phyloP scores from a whole-genome alignment of 2,888 invertebrate species.

The Ichneumon xanthorius region DNA sequence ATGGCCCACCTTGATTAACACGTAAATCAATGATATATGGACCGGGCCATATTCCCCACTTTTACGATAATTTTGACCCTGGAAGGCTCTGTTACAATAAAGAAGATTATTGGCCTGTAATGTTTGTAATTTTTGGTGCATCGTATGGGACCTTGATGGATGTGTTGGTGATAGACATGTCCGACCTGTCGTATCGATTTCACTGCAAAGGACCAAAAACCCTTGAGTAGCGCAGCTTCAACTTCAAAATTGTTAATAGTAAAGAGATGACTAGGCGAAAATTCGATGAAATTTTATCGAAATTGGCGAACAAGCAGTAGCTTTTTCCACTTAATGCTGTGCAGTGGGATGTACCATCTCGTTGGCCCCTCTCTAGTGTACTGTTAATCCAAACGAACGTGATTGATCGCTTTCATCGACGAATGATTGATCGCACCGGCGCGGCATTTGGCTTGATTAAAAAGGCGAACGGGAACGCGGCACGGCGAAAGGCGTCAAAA shows the following conservation, averaged over 20 bases:
- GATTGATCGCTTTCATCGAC: conserved; percentile 57
- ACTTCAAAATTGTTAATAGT: neutral
- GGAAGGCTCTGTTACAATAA: neutral
- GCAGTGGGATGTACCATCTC: neutral
- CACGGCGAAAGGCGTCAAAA: conserved; percentile 5
- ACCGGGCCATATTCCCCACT: too few relatives aligned
- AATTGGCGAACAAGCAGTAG: neutral
- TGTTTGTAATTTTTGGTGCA: too few relatives aligned
- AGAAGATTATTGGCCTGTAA: too few relatives aligned
- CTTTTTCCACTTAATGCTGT: neutral
- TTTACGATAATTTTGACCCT: neutral
- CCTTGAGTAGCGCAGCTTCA: too few relatives aligned
- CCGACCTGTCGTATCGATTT: too few relatives aligned
- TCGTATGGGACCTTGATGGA: too few relatives aligned
- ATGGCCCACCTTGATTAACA: too few relatives aligned
- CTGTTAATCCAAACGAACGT: conserved; percentile 47
- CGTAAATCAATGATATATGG: too few relatives aligned
- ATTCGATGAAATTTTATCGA: neutral
- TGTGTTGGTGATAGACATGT: too few relatives aligned
- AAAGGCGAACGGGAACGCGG: conserved; percentile 32
- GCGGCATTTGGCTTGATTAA: conserved; percentile 46
- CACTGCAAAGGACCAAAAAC: too few relatives aligned
- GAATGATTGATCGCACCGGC: conserved; percentile 60
- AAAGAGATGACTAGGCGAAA: neutral
- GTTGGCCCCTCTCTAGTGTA: conserved; percentile 3